Evolutionary conservation across 2,888 invertebrate species (phyloP), one percentile per base, ranked within the genome.

Genomic region (Caenorhabditis japonica): DNA sequence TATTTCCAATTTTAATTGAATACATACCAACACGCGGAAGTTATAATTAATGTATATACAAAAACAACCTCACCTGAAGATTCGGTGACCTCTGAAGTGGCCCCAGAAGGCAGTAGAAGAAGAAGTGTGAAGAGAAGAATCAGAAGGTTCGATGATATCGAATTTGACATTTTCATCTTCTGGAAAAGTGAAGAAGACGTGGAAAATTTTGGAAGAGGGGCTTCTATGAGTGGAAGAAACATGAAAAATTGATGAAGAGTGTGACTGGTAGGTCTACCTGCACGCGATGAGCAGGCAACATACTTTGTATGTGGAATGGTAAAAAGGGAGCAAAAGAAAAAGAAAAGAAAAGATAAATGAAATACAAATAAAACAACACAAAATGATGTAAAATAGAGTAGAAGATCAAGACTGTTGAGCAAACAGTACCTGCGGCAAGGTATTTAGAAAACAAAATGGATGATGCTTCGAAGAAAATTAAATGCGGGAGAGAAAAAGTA

Each of bases 351-450:
- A 15, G n/a, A 15, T n/a, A 30, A 30, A 30, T 10, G 30, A 30
- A 10, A 30, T 10, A 30, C 7, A 30, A 30, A 30, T 30, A 5
- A 30, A 30, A 30, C 5, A 30, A 7, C 30, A 30, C 30, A 10
- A 30, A 30, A 30, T 30, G 5, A 10, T 30, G 30, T 30, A 23
- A 13, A 25, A 23, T 23, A 64, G 64, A 49, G 56, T 64, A 56
- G 55, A 64, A 64, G 56, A 64, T 64, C 62, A 55, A 64, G 55
- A 64, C 55, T 62, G 46, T n/a, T n/a, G 56, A 49, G 64, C 64
- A 64, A 64, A 64, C 27, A 64, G 25, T 34, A 5, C 38, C 17
- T 23, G 46, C 55, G 52, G 44, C 44, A 64, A 36, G 55, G 47
- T 53, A 53, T 33, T 56, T 47, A 41, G 53, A 46, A 64, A 47